Evolutionary conservation across 2,888 invertebrate species (phyloP).

Genomic region (Cosmia trapezina): DNA sequence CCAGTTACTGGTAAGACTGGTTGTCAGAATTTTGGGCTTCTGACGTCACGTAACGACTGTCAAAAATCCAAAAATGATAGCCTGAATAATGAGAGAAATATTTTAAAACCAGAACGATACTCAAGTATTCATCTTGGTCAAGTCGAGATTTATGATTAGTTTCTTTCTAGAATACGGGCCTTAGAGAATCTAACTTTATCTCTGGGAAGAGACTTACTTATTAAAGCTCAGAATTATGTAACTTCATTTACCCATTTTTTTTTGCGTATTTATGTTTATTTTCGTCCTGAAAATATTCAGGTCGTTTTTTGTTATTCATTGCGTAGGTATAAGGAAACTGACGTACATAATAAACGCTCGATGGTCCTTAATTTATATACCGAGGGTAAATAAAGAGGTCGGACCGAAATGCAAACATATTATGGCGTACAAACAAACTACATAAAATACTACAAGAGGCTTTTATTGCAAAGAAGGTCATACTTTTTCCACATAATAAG

Average conservation of each 20-base stretch:
- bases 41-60: no score
- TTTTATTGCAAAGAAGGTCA: slow-evolving; percentile 6
- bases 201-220: neutral
- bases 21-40: no score
- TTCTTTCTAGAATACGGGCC: neutral
- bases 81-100: neutral
- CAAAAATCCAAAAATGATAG: no score
- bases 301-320: slow-evolving; percentile 30
- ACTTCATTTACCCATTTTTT: neutral
- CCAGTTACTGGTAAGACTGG: no score
- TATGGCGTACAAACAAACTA: slow-evolving; percentile 26
- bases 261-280: slow-evolving; percentile 4
- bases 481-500: slow-evolving; percentile 6
- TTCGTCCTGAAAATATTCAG: slow-evolving; percentile 12
- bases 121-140: neutral
- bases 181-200: neutral
- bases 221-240: neutral
- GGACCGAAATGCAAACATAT: slow-evolving; percentile 22
- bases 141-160: neutral
- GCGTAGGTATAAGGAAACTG: slow-evolving; percentile 25
- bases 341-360: slow-evolving; percentile 38
- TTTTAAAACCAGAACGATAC: neutral
- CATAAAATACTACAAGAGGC: slow-evolving; percentile 13
- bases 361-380: slow-evolving; percentile 48
- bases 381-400: slow-evolving; percentile 36